Percentiles rank a stretch among this genome's conserved stretches.
Evolutionary conservation across 2,797 vertebrate species (phyloP).

Genomic region (Phoxinus dragarum): DNA sequence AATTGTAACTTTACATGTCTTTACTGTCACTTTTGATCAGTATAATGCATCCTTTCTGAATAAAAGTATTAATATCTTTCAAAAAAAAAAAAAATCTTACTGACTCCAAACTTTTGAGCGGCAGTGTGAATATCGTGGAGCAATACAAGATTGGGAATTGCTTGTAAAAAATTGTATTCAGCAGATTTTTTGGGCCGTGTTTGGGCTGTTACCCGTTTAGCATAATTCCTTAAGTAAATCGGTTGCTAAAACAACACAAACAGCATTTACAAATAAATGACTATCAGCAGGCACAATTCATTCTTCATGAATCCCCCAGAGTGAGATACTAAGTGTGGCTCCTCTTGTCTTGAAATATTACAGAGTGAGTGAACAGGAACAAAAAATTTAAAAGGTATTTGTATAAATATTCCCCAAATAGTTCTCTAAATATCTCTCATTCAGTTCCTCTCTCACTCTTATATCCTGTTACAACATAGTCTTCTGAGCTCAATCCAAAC

Average conservation of each 20-base stretch:
- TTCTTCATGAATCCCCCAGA: conserved; percentile 9
- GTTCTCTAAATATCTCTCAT: conserved; percentile 4
- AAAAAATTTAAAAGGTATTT: not conserved
- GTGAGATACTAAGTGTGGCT: not conserved
- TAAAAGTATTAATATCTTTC: not conserved
- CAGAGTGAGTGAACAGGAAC: not conserved
- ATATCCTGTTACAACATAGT: not conserved
- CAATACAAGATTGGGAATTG: not conserved
- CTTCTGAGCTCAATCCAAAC: conserved; percentile 19
- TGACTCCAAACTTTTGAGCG: not conserved
- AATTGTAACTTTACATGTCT: not conserved
- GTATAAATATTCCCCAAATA: conserved; percentile 3
- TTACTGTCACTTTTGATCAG: not conserved
- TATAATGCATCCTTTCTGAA: not conserved
- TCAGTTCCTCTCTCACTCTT: not conserved
- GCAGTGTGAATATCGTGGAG: not conserved
- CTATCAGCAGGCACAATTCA: not conserved
- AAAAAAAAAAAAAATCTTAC: not conserved
- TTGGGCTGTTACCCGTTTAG: not conserved
- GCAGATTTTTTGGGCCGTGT: not conserved
- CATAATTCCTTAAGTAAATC: conserved; percentile 17
- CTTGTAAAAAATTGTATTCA: conserved; percentile 11
- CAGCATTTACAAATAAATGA: conserved; percentile 11
- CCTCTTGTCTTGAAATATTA: not conserved
- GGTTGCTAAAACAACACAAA: conserved; percentile 12